Evolutionary conservation across 2,888 invertebrate species (phyloP).

Genomic region (Ormyrus pomaceus): DNA sequence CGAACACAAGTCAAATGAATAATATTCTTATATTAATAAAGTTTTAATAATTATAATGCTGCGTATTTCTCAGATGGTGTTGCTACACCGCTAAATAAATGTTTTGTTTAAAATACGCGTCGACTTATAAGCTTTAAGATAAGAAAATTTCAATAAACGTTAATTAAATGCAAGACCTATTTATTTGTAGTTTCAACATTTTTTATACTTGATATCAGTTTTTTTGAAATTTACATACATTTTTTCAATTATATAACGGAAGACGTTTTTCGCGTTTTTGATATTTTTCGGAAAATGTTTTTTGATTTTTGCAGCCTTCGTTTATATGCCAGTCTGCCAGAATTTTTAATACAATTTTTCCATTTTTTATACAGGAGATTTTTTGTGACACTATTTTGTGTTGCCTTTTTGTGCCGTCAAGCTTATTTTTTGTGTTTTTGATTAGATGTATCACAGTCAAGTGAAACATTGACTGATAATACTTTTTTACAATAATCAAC

Average conservation of each 20-base stretch:
- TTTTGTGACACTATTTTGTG: slow-evolving; percentile 15
- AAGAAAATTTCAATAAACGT: slow-evolving; percentile 35
- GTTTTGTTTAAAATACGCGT: slow-evolving; percentile 27
- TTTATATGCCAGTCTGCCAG: slow-evolving; percentile 55
- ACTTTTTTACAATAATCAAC: background rate
- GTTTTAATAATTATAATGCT: background rate
- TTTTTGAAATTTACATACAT: slow-evolving; percentile 19
- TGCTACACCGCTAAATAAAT: slow-evolving; percentile 2
- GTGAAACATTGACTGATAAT: background rate
- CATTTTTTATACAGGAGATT: slow-evolving; percentile 32
- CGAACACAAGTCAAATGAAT: slow-evolving; percentile 15
- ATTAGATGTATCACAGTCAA: slow-evolving; percentile 10
- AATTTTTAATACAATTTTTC: slow-evolving; percentile 33
- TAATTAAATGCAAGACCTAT: slow-evolving; percentile 24
- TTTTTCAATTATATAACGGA: slow-evolving; percentile 30
- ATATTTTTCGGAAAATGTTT: slow-evolving; percentile 15
- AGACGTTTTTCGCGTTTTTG: background rate
- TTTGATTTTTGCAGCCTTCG: slow-evolving; percentile 45
- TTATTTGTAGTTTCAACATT: slow-evolving; percentile 33
- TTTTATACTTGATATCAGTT: slow-evolving; percentile 21
- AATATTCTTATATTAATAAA: slow-evolving; percentile 1
- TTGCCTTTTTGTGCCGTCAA: slow-evolving; percentile 23
- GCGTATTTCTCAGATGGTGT: slow-evolving; percentile 4
- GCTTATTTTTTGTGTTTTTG: slow-evolving; percentile 35
- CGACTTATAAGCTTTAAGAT: slow-evolving; percentile 43